Evolutionary conservation across 2,797 vertebrate species (phyloP).

Genomic region (Anableps anableps): DNA sequence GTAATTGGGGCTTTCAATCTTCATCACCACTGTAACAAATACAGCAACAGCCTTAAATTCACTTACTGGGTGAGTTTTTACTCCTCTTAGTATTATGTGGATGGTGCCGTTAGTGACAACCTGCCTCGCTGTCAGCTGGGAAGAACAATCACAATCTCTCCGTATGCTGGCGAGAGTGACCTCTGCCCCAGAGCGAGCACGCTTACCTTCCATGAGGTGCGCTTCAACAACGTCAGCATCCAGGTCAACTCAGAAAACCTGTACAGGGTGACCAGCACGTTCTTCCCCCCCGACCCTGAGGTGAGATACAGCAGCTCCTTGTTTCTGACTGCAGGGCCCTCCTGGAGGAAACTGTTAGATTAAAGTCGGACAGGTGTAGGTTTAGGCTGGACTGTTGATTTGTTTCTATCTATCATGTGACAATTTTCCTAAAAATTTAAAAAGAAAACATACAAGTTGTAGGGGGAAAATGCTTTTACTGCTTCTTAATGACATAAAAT

Average conservation of each 20-base stretch:
- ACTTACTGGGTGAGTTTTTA: not conserved
- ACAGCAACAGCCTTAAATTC: not conserved
- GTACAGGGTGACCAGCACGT: constrained; percentile 75
- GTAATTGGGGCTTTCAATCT: not conserved
- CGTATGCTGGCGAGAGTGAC: constrained; percentile 89
- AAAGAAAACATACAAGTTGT: too few relatives aligned
- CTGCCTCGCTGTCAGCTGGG: constrained; percentile 79
- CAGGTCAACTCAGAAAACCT: constrained; percentile 85
- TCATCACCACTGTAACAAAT: not conserved
- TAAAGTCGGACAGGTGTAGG: too few relatives aligned
- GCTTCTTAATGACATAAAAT: too few relatives aligned
- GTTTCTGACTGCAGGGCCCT: not conserved
- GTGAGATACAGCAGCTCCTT: constrained; percentile 63
- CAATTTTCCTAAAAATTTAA: too few relatives aligned
- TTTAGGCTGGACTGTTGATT: not conserved
- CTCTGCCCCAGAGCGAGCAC: constrained; percentile 85
- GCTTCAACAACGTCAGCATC: constrained; percentile 84
- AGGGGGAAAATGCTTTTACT: too few relatives aligned
- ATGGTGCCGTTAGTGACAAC: constrained; percentile 87
- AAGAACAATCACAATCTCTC: constrained; percentile 87
- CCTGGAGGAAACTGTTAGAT: not conserved
- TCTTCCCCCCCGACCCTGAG: constrained; percentile 86
- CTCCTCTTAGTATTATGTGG: constrained; percentile 85
- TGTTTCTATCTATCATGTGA: too few relatives aligned
- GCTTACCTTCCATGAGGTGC: constrained; percentile 81